phyloP scores from a whole-genome alignment of 2,113 vertebrate genomes.

The Hippocampus comes region DNA sequence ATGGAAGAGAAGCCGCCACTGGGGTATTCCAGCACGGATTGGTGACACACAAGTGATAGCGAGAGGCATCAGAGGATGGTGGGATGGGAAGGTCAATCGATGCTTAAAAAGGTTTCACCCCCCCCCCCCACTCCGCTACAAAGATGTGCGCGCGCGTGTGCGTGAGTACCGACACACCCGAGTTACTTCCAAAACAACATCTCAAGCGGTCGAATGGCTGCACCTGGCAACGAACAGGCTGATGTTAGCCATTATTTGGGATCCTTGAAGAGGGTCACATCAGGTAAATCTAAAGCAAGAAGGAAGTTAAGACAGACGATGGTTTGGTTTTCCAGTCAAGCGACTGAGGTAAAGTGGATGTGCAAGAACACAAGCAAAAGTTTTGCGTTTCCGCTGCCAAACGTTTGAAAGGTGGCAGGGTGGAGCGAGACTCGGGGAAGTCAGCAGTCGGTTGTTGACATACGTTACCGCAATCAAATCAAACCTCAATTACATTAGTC shows the following conservation, averaged over 20 bases:
- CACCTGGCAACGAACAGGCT: neutral
- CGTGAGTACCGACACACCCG: conserved; percentile 25
- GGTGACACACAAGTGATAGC: conserved; percentile 68
- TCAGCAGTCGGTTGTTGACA: too few relatives aligned
- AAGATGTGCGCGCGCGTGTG: conserved; percentile 30
- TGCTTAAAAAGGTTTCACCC: conserved; percentile 69
- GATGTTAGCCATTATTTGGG: neutral
- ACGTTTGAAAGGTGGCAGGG: neutral
- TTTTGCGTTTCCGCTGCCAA: neutral
- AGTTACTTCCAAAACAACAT: conserved; percentile 31
- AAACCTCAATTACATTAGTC: too few relatives aligned
- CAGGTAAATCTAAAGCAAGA: neutral
- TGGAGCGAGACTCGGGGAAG: neutral
- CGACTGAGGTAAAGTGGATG: neutral
- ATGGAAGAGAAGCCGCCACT: conserved; percentile 72
- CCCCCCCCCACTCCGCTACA: conserved; percentile 37
- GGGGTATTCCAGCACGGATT: conserved; percentile 70
- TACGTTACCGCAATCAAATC: too few relatives aligned
- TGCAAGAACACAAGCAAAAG: neutral
- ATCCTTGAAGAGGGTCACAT: neutral
- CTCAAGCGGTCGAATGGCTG: neutral
- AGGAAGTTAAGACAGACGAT: neutral
- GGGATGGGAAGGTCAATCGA: conserved; percentile 66
- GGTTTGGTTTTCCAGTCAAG: neutral
- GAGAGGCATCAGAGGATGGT: conserved; percentile 49